Evolutionary conservation across 2,888 invertebrate genomes (phyloP), one percentile per base, ranked within the genome.

Genomic region (Spatulosminthurus flaviceps): DNA sequence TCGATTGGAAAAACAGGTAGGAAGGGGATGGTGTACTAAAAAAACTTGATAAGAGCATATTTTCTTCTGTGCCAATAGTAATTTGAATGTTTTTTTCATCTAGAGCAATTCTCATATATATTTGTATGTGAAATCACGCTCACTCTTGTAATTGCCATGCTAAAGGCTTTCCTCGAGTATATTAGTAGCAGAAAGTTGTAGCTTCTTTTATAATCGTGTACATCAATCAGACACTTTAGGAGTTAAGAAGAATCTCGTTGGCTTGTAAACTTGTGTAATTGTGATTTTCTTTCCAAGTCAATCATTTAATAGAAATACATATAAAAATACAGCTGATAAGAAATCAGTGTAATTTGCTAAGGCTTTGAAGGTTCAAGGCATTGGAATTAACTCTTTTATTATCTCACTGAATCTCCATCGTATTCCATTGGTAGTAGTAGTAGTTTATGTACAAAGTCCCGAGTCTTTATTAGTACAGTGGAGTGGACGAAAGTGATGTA

Each of bases 1-100:
- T 72, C 26, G 72, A 72, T 72, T 19, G 22, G 22, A 42, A 42
- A n/a, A 71, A 72, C 72, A 72, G 51, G 72, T 72, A 72, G 72
- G 43, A 72, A 28, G 34, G 28, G 22, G 19, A 42, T 28, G 2
- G 41, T 9, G 41, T 7, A 41, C 7, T 41, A 41, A 41, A 13
- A 41, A 41, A 7, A 41, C 41, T 9, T 7, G 13, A 28, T 19
- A 67, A 29, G 1, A 26, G n/a, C n/a, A n/a, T n/a, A n/a, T n/a
- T n/a, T n/a, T n/a, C n/a, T 24, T 11, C 29, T 42, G 51, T 72
- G 72, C 72, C 26, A 72, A 72, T 72, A 72, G 43, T 72, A 72
- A 51, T 72, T 51, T 41, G 26, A 72, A 43, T 72, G 24, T 51
- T 51, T 72, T 72, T 41, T 22, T 11, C 7, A 16, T 42, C 42